Percentiles rank a stretch among this genome's conserved stretches.
These are phyloP conservation scores for Delphinapterus leucas DNA, from an alignment of 2,113 vertebrate species.

Conservation along the genomic window DNA sequence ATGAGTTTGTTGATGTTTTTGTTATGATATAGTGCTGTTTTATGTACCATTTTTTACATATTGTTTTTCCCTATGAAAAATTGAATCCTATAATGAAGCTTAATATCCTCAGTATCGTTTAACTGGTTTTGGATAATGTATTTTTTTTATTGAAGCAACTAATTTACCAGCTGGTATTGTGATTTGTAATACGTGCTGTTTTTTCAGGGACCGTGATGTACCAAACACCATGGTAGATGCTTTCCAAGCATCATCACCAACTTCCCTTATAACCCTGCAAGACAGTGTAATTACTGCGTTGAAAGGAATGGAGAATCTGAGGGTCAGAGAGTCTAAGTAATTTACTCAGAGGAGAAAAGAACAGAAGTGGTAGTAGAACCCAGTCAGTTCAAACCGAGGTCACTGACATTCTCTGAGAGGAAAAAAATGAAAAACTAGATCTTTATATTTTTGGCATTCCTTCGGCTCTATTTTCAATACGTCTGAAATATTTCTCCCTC, in stretches of 20 bases:
- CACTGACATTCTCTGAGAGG: not conserved
- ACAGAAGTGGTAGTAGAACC: not conserved
- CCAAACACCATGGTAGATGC: not conserved
- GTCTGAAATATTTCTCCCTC: not conserved
- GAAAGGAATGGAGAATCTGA: not conserved
- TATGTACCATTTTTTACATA: not conserved
- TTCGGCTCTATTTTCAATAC: not conserved
- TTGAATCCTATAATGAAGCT: not conserved
- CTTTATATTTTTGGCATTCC: not conserved
- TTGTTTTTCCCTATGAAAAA: conserved; percentile 1
- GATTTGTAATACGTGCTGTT: not conserved
- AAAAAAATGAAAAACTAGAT: not conserved
- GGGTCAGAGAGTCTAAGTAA: not conserved
- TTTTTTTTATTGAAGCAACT: conserved; percentile 1
- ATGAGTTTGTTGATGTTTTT: conserved; percentile 2
- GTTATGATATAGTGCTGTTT: not conserved
- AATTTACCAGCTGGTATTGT: not conserved
- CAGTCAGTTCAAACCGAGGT: not conserved
- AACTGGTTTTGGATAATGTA: not conserved
- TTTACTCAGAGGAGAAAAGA: not conserved
- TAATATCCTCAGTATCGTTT: conserved; percentile 8
- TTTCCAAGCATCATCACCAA: not conserved
- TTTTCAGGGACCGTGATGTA: not conserved
- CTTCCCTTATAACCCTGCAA: not conserved
- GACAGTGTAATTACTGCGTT: not conserved